phyloP scores from a whole-genome alignment of 2,113 vertebrate genomes.

The Hemiscyllium ocellatum region DNA sequence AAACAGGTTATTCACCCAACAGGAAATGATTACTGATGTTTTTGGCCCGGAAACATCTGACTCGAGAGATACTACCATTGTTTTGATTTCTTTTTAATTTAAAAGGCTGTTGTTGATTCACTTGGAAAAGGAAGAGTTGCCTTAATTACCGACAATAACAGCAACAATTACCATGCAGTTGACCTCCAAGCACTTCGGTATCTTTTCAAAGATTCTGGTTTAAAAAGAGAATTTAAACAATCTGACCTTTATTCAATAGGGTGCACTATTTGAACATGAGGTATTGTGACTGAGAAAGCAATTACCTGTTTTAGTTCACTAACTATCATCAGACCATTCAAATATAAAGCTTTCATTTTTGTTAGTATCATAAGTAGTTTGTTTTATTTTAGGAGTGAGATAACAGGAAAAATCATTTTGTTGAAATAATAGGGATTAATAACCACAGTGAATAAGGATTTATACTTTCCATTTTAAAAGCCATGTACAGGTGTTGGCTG shows the following conservation, averaged over 20 bases:
- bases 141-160: constrained; percentile 25
- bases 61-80: neutral
- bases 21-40: constrained; percentile 35
- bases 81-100: constrained; percentile 32
- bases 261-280: neutral
- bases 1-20: constrained; percentile 33
- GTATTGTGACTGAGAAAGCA: neutral
- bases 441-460: neutral
- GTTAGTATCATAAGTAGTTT: neutral
- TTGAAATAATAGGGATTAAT: neutral
- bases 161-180: constrained; percentile 20
- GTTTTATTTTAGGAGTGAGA: neutral
- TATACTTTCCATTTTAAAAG: no score
- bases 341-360: neutral
- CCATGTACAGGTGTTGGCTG: neutral
- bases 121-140: constrained; percentile 11
- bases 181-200: neutral
- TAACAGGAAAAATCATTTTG: neutral
- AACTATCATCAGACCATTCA: neutral
- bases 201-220: constrained; percentile 23
- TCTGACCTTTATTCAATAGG: constrained; percentile 17
- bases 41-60: constrained; percentile 33
- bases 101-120: constrained; percentile 26
- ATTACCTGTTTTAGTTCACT: constrained; percentile 11
- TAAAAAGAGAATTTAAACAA: constrained; percentile 26